Percentiles rank a stretch among this genome's conserved stretches.
Conservation (phyloP, 2,113 vertebrate genomes). For the Oreochromis niloticus region DNA sequence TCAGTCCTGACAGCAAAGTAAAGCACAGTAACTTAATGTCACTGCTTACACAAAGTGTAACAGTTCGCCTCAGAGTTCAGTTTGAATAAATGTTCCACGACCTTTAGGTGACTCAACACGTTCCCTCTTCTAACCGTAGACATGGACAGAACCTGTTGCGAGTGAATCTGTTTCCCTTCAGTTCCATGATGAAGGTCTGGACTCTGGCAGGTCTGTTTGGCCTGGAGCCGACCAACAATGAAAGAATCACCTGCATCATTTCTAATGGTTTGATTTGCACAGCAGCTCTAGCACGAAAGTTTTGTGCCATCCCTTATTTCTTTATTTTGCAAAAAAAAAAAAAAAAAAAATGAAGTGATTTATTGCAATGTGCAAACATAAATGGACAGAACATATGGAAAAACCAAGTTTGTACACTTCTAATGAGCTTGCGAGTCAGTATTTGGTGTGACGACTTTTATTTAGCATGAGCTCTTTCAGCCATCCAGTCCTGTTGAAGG, state of each 20-base stretch:
- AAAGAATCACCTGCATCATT: background rate
- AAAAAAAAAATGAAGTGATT: fast-evolving
- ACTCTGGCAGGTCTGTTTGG: background rate
- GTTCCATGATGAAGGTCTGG: background rate
- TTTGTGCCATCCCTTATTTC: background rate
- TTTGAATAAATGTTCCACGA: background rate
- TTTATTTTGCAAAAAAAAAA: background rate
- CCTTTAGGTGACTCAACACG: fast-evolving
- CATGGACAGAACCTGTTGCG: background rate
- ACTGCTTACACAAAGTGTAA: background rate
- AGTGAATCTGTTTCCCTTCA: fast-evolving
- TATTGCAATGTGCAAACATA: background rate
- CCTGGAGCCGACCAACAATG: fast-evolving
- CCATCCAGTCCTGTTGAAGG: background rate
- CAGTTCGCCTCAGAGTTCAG: background rate
- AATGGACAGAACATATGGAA: background rate
- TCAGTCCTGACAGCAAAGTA: background rate
- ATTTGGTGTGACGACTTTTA: fast-evolving
- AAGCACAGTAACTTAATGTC: fast-evolving
- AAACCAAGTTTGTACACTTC: background rate
- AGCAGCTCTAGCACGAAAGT: fast-evolving
- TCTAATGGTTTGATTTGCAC: fast-evolving
- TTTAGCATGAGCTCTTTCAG: background rate
- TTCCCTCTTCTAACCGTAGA: fast-evolving
- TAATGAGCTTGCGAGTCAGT: background rate